Evolutionary conservation across 2,888 invertebrate species (phyloP).

Genomic region (Synergus laeviventris): DNA sequence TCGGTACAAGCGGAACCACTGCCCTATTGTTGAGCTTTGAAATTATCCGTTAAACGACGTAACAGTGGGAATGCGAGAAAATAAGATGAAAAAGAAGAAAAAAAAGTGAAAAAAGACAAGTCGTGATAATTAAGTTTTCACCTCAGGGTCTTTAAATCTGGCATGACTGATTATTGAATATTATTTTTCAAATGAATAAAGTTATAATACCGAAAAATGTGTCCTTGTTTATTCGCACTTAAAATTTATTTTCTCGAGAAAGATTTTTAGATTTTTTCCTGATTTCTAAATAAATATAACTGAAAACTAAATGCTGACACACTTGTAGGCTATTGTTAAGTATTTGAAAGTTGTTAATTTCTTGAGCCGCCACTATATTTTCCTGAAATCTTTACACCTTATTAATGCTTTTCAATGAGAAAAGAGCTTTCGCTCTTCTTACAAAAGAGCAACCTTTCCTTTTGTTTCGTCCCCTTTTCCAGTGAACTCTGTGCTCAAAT

Average conservation of each 20-base stretch:
- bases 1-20: conserved; percentile 19
- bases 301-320: not conserved
- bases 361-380: conserved; percentile 1
- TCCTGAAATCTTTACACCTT: conserved; percentile 31
- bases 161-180: not conserved
- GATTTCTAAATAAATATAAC: not conserved
- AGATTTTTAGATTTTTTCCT: not conserved
- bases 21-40: conserved; percentile 11
- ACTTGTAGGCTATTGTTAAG: not conserved
- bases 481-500: conserved; percentile 12
- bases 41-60: not conserved
- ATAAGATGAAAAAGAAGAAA: not conserved
- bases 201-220: not conserved
- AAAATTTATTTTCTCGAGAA: not conserved
- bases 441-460: conserved; percentile 10
- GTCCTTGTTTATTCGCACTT: not conserved
- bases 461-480: conserved; percentile 22
- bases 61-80: not conserved
- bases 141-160: not conserved
- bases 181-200: too few relatives aligned
- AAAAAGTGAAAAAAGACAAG: too few relatives aligned
- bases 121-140: conserved; percentile 1
- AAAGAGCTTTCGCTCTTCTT: conserved; percentile 13
- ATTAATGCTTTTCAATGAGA: conserved; percentile 11
- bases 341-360: conserved; percentile 8